Conservation (phyloP, 2,113 vertebrate species). For the Cololabis saira region DNA sequence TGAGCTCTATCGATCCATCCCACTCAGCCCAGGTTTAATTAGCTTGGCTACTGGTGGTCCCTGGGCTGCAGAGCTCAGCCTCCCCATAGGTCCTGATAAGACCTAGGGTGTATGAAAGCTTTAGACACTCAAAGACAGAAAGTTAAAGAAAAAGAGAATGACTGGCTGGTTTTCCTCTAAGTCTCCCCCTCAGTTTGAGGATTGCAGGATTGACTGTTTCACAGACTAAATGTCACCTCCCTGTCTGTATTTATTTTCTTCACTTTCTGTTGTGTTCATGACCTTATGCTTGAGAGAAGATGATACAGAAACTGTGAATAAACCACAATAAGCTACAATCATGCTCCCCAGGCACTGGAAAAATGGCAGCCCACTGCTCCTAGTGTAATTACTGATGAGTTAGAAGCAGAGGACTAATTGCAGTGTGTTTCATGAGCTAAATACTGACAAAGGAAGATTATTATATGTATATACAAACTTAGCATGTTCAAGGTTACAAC, state of each 20-base stretch:
- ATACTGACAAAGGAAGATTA: no score
- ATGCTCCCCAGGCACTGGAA: no score
- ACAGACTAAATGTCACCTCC: constrained; percentile 50
- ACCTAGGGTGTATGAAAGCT: constrained; percentile 47
- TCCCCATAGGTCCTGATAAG: constrained; percentile 55
- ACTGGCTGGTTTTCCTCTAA: constrained; percentile 52
- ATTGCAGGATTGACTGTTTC: constrained; percentile 57
- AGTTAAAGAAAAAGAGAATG: constrained; percentile 43
- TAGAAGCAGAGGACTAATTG: no score
- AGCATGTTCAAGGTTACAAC: no score
- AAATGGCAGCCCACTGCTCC: no score
- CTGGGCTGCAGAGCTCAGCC: constrained; percentile 53
- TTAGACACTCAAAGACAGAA: constrained; percentile 35
- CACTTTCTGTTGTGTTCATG: background rate
- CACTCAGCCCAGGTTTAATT: constrained; percentile 64
- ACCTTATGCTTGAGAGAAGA: constrained; percentile 1
- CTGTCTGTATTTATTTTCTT: constrained; percentile 4
- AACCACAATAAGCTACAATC: no score
- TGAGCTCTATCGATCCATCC: constrained; percentile 53
- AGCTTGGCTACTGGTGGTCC: constrained; percentile 47
- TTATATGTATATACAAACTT: no score
- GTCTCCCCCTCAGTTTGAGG: constrained; percentile 46
- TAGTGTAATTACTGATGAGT: no score
- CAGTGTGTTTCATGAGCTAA: no score
- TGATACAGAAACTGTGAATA: constrained; percentile 7